Conservation (phyloP, 2,797 vertebrate species). For the Furcifer pardalis region DNA sequence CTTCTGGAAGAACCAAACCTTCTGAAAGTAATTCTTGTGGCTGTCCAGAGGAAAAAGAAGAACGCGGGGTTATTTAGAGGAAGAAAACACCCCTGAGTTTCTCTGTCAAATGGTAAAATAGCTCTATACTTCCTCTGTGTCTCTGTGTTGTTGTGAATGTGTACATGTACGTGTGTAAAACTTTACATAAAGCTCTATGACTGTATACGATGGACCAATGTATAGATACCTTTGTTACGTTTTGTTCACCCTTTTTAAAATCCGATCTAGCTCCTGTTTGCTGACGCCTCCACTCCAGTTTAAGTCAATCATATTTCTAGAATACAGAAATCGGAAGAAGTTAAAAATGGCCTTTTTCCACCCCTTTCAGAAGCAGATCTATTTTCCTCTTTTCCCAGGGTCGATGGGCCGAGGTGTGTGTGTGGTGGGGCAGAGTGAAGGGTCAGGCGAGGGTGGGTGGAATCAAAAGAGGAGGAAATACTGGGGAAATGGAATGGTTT, state of each 20-base stretch:
- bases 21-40: background rate
- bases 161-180: background rate
- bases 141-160: background rate
- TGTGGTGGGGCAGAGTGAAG: background rate
- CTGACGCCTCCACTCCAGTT: too few species aligned
- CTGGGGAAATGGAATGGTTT: too few species aligned
- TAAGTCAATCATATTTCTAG: background rate
- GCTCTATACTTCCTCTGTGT: background rate
- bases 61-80: background rate
- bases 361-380: background rate
- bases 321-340: background rate
- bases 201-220: too few species aligned
- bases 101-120: background rate
- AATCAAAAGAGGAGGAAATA: background rate
- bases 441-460: background rate
- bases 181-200: too few species aligned
- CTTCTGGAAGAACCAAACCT: background rate
- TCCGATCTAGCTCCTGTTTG: too few species aligned
- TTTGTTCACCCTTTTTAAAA: too few species aligned
- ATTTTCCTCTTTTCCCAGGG: background rate
- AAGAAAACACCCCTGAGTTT: background rate
- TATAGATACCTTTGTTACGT: too few species aligned
- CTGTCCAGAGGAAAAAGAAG: background rate
- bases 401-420: background rate
- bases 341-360: too few species aligned